Evolutionary conservation across 1,140 invertebrate species (phyloP), one percentile per base, ranked within the genome.

Genomic region (Lycorma delicatula): DNA sequence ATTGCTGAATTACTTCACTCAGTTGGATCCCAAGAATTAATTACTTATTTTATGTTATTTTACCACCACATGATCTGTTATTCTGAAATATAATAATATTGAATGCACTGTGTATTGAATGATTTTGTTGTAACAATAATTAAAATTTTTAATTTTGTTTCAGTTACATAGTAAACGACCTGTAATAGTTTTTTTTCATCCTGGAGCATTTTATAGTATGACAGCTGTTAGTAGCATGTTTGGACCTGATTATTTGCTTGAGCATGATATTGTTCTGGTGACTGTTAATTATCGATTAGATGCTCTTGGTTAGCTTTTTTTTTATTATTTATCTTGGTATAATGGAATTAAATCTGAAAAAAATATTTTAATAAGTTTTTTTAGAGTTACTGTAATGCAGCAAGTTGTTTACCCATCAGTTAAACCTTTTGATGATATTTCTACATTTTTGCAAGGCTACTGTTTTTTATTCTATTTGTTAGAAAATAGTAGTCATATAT

Each of bases 251-350:
- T 52, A 48, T 49, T 29, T 59, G 7, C 54, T 59, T 38, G 46
- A 59, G 23, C 51, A 59, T 48, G 51, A 59, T 54, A 29, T 54
- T 12, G 44, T 59, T 20, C 58, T 59, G 7, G 58, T 54, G 3
- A 49, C 27, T 11, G 16, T 59, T 22, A 41, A 41, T 22, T 59
- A 59, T 29, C 25, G 58, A 13, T 29, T 59, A 4, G 52, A 41
- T 29, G 46, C 36, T 5, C 28, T 56, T 9, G 41, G 41, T 44
- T 16, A 44, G 5, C 23, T n/a, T n/a, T n/a, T n/a, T n/a, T n/a
- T n/a, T n/a, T n/a, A n/a, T n/a, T n/a, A n/a, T n/a, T n/a, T n/a
- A n/a, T n/a, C n/a, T n/a, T n/a, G n/a, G n/a, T n/a, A n/a, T n/a
- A n/a, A n/a, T n/a, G n/a, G n/a, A n/a, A n/a, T n/a, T n/a, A n/a